Base-by-base conservation (phyloP, 1,140 invertebrate species). In the Ceratosolen solmsi region DNA sequence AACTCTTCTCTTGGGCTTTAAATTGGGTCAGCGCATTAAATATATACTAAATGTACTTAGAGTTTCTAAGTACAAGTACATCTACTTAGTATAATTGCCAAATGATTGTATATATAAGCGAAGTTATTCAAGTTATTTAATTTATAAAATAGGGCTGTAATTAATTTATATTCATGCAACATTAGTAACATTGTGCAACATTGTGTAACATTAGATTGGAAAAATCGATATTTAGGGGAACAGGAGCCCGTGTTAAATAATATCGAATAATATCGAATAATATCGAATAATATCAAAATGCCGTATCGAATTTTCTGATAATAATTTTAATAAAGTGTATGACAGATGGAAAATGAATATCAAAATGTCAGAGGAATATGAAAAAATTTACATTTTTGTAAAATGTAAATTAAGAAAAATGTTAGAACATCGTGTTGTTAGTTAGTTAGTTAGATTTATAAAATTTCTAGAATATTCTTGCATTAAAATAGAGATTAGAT, bases 1-100 rank as follows among this genome's bases (percentile, higher is more conserved):
- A 81, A 75, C 22, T 74, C 51, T 75, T 46, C 9, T 46, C 17
- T 81, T 30, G 46, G 30, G 36, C 49, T 81, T 75, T 54, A 70
- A 81, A 81, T 81, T 81, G n/a, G 72, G 79, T 75, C 79, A 81
- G 36, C 27, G 38, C 33, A 56, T 74, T 70, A 76, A 81, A n/a
- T 68, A 22, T 75, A 80, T 33, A 73, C 68, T 80, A 80, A 80
- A 75, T 68, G 72, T 82, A 82, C 63, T 76, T 71, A 76, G 15
- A 82, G 63, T 76, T 71, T 71, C 73, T 41, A 82, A 82, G 63
- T 70, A 76, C 49, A 30, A 49, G 72, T 30, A 75, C 41, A 41
- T 81, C 72, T 75, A 70, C 63, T 70, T 82, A 70, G 36, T 76
- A 49, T 76, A 76, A 76, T 71, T 75, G 60, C 15, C 22, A 54